Percentiles rank a stretch among this genome's conserved stretches.
Evolutionary conservation across 2,113 vertebrate genomes (phyloP).

Genomic region (Pygoscelis antarcticus): DNA sequence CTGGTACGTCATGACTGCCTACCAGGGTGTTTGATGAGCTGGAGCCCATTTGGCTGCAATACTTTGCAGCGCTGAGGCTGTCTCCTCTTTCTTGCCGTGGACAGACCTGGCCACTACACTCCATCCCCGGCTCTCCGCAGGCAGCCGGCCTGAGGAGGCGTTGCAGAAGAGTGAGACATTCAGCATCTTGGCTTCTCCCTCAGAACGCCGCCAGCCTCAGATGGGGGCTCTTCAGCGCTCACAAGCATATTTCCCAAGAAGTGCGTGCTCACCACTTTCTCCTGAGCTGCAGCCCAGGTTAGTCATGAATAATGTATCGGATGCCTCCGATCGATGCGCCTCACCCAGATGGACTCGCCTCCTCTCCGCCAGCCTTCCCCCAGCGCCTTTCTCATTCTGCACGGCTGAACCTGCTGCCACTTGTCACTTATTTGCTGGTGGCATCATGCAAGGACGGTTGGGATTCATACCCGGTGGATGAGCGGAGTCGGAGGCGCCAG

Average conservation of each 20-base stretch:
- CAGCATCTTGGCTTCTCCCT: background rate
- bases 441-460: background rate
- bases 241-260: background rate
- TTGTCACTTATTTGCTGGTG: background rate
- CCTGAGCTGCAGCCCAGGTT: slow-evolving; percentile 3
- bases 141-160: background rate
- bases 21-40: background rate
- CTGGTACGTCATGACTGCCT: background rate
- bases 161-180: background rate
- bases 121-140: fast-evolving
- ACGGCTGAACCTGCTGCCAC: fast-evolving
- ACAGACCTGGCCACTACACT: background rate
- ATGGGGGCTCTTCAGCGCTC: background rate
- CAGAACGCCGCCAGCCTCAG: background rate
- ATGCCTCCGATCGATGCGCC: background rate
- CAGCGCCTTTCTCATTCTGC: background rate
- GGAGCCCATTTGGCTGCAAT: background rate
- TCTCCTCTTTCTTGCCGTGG: background rate
- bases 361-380: background rate
- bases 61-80: background rate
- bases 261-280: background rate
- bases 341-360: fast-evolving
- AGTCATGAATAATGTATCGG: slow-evolving; percentile 39
- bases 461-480: background rate
- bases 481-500: background rate